Evolutionary conservation across 2,888 invertebrate genomes (phyloP), one percentile per base, ranked within the genome.

Genomic region (Pelosia muscerda): DNA sequence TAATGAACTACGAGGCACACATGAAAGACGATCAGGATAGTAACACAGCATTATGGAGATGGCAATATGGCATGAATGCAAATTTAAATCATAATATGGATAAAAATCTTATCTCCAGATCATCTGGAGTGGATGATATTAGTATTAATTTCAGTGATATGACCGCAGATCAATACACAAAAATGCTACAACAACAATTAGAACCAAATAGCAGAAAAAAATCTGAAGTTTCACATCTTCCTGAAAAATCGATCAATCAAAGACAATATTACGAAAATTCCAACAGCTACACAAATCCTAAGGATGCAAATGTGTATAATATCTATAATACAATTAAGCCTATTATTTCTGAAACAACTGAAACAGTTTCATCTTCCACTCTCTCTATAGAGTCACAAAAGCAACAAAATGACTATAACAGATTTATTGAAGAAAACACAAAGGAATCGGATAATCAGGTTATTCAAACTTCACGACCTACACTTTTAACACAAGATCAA

Each of bases 91-190:
- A 88, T 75, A 68, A 69, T 68, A 76, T 86, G 15, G 87, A 88
- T 34, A 95, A 94, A 85, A 88, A 92, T 70, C 88, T 90, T 2
- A 95, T 95, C 71, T 95, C 95, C 2, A 88, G 95, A 77, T 95
- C 95, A 42, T 94, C 84, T 58, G 89, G 90, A 26, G 89, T 88
- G 70, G 92, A 95, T 68, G 94, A 95, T 54, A 84, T 94, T 26
- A 88, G 93, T 72, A 91, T 95, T 19, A 94, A 95, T 81, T 95
- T 95, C 73, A 86, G 82, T 78, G 90, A 95, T 19, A 94, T 95
- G 94, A 90, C 92, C 15, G 86, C 91, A 56, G 91, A 92, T 63
- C 91, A 95, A 67, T 95, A 95, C 63, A 89, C 89, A 26, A 88
- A 88, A 73, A 91, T 94, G 88, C 86, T 94, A 63, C 86, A 88